Percentiles rank a stretch among this genome's conserved stretches.
Conservation (phyloP, 2,113 vertebrate genomes). For the Menura novaehollandiae region DNA sequence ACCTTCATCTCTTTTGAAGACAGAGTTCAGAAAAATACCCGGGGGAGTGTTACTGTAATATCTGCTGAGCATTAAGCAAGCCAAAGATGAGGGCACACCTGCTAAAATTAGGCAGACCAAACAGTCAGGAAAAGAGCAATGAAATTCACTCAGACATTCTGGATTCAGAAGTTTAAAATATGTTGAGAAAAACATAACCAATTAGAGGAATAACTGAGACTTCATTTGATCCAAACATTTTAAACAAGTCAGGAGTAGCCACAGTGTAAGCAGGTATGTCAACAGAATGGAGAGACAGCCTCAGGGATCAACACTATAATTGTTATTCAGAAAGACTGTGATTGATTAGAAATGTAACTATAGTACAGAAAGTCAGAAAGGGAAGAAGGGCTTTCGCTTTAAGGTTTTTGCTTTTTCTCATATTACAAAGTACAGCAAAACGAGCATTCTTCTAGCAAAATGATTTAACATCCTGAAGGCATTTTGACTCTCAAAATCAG, state of each 20-base stretch:
- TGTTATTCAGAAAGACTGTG: not conserved
- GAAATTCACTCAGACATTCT: not conserved
- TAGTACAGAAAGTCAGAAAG: not conserved
- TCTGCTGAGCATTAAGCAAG: not conserved
- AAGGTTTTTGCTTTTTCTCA: not conserved
- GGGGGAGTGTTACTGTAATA: not conserved
- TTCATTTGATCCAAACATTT: slow-evolving; percentile 24
- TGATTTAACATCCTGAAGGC: not conserved
- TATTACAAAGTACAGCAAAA: not conserved
- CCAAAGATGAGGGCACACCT: not conserved
- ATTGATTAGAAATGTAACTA: slow-evolving; percentile 25
- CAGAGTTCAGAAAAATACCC: not conserved
- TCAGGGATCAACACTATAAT: slow-evolving; percentile 11
- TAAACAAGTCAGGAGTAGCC: slow-evolving; percentile 35
- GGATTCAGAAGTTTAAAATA: not conserved
- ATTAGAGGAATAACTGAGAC: not conserved
- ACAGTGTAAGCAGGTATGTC: not conserved
- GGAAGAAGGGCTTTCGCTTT: not conserved
- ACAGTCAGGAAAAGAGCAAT: not conserved
- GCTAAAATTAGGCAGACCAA: not conserved
- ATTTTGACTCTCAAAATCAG: not conserved
- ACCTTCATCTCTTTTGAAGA: not conserved
- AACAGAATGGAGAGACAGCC: not conserved
- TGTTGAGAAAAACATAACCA: not conserved
- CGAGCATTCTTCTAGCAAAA: not conserved